Conservation (phyloP, 2,797 vertebrate genomes). For the Argyrosomus regius region DNA sequence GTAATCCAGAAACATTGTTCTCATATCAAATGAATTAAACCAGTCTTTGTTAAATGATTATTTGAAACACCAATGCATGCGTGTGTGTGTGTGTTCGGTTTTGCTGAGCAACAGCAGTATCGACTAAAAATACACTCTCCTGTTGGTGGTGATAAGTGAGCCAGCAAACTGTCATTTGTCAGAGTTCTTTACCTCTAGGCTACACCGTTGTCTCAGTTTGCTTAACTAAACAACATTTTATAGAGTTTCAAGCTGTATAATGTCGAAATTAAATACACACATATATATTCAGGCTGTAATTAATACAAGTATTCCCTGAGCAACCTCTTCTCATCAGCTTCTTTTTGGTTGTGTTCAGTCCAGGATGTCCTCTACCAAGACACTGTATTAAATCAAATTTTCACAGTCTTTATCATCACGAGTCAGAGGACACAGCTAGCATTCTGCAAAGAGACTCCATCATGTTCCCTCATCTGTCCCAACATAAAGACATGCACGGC, state of each 20-base stretch:
- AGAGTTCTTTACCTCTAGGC: background rate
- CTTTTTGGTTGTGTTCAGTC: conserved; percentile 9
- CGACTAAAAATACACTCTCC: background rate
- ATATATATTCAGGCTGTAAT: conserved; percentile 5
- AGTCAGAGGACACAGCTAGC: conserved; percentile 48
- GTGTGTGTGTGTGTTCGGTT: background rate
- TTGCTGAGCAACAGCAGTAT: background rate
- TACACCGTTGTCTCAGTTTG: background rate
- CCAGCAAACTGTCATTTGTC: background rate
- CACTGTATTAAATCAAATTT: conserved; percentile 41
- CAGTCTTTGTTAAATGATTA: background rate
- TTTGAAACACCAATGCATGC: background rate
- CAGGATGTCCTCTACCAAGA: conserved; percentile 27
- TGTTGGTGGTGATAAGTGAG: conserved; percentile 12
- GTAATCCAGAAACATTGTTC: background rate
- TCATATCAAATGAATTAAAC: background rate
- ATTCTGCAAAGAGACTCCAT: conserved; percentile 22
- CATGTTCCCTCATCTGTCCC: conserved; percentile 35
- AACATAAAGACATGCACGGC: conserved; percentile 40
- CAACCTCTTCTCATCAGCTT: background rate
- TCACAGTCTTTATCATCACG: conserved; percentile 42
- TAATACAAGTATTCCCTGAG: background rate
- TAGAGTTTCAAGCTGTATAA: background rate
- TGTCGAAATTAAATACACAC: background rate
- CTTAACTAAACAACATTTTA: background rate